Percentiles rank a stretch among this genome's conserved stretches.
phyloP scores from a whole-genome alignment of 1,140 invertebrate genomes.

The Ooceraea biroi region DNA sequence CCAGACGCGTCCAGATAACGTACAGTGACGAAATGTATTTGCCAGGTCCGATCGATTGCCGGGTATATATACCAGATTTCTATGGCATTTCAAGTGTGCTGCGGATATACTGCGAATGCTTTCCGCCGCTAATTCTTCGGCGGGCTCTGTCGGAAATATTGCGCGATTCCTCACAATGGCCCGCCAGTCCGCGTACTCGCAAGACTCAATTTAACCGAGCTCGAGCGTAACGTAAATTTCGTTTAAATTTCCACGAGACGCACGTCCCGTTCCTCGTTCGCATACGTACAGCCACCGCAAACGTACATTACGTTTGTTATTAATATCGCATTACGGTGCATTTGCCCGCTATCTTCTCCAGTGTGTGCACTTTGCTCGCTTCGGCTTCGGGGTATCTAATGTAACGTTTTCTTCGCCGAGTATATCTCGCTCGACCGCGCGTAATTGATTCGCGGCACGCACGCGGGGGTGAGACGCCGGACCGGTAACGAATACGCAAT shows the following conservation, averaged over 20 bases:
- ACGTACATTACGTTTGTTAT: constrained; percentile 18
- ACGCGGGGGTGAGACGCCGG: constrained; percentile 23
- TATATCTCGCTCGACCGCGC: constrained; percentile 12
- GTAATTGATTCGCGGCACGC: constrained; percentile 49
- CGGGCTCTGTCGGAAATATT: background rate
- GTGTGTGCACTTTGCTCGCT: constrained; percentile 12
- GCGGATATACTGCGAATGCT: background rate
- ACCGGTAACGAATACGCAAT: constrained; percentile 26
- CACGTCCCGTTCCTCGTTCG: background rate
- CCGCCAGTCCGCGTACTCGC: background rate
- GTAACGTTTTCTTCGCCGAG: constrained; percentile 33
- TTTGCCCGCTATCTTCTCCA: background rate
- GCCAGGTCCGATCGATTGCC: constrained; percentile 34
- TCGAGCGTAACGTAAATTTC: background rate
- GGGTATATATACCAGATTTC: background rate
- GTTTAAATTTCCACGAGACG: background rate
- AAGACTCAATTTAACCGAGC: constrained; percentile 14
- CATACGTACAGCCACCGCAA: background rate
- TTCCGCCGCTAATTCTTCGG: background rate
- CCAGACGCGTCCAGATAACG: constrained; percentile 14
- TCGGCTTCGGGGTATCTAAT: constrained; percentile 52
- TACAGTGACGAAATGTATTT: background rate
- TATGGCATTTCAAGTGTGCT: background rate
- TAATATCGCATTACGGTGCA: constrained; percentile 40
- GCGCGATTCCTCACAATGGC: background rate